phyloP scores from a whole-genome alignment of 1,140 invertebrate genomes.

The Agrilus planipennis region DNA sequence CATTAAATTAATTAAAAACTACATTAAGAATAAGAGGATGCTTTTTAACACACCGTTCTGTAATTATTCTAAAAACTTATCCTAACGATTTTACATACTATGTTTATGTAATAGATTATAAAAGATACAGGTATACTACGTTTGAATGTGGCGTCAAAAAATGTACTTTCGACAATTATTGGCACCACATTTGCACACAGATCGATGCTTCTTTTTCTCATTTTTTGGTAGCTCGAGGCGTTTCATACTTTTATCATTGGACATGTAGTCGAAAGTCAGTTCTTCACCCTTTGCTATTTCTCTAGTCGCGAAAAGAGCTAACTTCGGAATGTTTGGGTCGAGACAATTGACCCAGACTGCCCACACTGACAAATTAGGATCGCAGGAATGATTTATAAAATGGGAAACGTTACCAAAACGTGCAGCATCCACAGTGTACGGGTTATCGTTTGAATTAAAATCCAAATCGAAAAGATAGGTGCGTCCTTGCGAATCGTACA shows the following conservation, averaged over 20 bases:
- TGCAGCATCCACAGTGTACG: slow-evolving; percentile 82
- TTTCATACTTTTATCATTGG: slow-evolving; percentile 27
- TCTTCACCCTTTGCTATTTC: slow-evolving; percentile 78
- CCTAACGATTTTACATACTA: too few species aligned
- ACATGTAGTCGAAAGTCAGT: slow-evolving; percentile 83
- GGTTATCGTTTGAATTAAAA: slow-evolving; percentile 68
- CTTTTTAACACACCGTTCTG: too few species aligned
- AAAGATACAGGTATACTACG: too few species aligned
- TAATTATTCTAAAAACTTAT: too few species aligned
- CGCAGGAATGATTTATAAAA: slow-evolving; percentile 94
- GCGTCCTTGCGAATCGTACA: slow-evolving; percentile 71
- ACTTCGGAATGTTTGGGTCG: slow-evolving; percentile 74
- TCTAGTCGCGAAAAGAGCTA: slow-evolving; percentile 75
- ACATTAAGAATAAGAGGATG: too few species aligned
- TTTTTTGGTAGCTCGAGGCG: too few species aligned
- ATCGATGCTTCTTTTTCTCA: too few species aligned
- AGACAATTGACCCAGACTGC: slow-evolving; percentile 85
- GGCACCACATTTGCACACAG: slow-evolving; percentile 50
- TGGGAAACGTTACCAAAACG: slow-evolving; percentile 81
- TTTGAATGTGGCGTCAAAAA: too few species aligned
- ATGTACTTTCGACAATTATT: slow-evolving; percentile 53
- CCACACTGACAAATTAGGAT: slow-evolving; percentile 84
- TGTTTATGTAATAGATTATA: too few species aligned
- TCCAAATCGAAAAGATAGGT: slow-evolving; percentile 94
- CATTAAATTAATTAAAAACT: too few species aligned